A percentile compares a stretch with the other conserved stretches of the same genome.
Conservation (phyloP, 1,140 invertebrate genomes). For the Cecropterus lyciades region DNA sequence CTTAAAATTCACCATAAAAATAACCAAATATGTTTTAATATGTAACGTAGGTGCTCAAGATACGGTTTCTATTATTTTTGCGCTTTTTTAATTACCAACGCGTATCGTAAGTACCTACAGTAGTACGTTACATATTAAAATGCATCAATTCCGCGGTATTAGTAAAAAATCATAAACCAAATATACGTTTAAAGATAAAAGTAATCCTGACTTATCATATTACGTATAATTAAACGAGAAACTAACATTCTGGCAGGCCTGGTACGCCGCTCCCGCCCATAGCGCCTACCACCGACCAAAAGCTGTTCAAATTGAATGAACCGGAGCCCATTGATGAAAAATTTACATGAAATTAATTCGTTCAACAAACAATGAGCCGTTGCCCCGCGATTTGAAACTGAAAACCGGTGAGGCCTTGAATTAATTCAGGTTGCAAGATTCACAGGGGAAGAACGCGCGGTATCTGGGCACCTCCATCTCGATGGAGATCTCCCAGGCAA, state of each 20-base stretch:
- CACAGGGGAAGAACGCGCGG: slow-evolving; percentile 76
- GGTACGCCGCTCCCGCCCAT: slow-evolving; percentile 17
- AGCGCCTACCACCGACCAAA: slow-evolving; percentile 21
- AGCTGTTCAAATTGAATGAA: slow-evolving; percentile 22
- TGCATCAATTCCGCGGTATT: too few species aligned
- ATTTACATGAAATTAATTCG: not conserved
- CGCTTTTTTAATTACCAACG: too few species aligned
- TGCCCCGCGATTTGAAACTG: slow-evolving; percentile 13
- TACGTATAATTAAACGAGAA: not conserved
- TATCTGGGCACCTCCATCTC: slow-evolving; percentile 78
- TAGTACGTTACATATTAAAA: too few species aligned
- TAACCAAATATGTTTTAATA: too few species aligned
- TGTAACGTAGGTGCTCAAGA: too few species aligned
- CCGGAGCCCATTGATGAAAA: slow-evolving; percentile 20
- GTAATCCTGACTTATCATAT: not conserved
- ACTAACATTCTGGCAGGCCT: slow-evolving; percentile 23
- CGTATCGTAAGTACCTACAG: too few species aligned
- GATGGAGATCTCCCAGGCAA: slow-evolving; percentile 77
- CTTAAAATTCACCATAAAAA: too few species aligned
- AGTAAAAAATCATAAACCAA: too few species aligned
- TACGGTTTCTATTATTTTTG: too few species aligned
- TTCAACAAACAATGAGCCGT: not conserved
- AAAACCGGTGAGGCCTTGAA: slow-evolving; percentile 5
- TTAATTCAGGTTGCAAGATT: slow-evolving; percentile 48
- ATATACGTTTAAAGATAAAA: not conserved